Evolutionary conservation across 2,888 invertebrate genomes (phyloP).

Genomic region (Catonia carolina): DNA sequence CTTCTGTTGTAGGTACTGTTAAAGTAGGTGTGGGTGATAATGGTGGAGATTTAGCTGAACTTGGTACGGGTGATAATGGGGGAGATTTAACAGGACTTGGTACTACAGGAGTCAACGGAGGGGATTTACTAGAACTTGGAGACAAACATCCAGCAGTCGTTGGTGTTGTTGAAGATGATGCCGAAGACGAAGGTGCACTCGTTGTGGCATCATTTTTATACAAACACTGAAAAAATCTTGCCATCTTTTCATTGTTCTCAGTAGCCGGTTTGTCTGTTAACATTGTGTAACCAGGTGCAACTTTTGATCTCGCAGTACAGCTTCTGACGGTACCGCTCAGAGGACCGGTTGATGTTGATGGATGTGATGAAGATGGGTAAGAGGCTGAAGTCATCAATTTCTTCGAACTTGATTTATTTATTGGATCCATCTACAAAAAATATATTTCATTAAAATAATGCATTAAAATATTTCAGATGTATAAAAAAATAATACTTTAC

Average conservation of each 20-base stretch:
- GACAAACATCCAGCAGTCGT: background rate
- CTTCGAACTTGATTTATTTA: background rate
- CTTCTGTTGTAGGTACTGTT: too few relatives aligned
- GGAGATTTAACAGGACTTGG: too few relatives aligned
- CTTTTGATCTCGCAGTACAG: background rate
- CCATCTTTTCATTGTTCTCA: slow-evolving; percentile 20
- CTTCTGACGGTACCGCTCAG: too few relatives aligned
- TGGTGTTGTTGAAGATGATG: background rate
- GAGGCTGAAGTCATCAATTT: background rate
- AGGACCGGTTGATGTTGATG: background rate
- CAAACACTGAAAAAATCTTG: slow-evolving; percentile 20
- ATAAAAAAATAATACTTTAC: too few relatives aligned
- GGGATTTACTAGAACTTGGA: slow-evolving; percentile 12
- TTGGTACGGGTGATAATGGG: too few relatives aligned
- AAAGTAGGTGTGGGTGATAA: too few relatives aligned
- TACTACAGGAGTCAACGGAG: too few relatives aligned
- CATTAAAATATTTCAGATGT: too few relatives aligned
- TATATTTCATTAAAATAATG: background rate
- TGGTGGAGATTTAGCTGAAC: background rate
- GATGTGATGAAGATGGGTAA: background rate
- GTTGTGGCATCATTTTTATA: slow-evolving; percentile 9
- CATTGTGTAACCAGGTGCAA: slow-evolving; percentile 21
- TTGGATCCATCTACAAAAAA: background rate
- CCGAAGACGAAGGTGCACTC: background rate
- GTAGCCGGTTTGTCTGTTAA: slow-evolving; percentile 14